A percentile compares a stretch with the other conserved stretches of the same genome.
Conservation (phyloP, 2,888 invertebrate genomes). For the Agonopterix heracliana region DNA sequence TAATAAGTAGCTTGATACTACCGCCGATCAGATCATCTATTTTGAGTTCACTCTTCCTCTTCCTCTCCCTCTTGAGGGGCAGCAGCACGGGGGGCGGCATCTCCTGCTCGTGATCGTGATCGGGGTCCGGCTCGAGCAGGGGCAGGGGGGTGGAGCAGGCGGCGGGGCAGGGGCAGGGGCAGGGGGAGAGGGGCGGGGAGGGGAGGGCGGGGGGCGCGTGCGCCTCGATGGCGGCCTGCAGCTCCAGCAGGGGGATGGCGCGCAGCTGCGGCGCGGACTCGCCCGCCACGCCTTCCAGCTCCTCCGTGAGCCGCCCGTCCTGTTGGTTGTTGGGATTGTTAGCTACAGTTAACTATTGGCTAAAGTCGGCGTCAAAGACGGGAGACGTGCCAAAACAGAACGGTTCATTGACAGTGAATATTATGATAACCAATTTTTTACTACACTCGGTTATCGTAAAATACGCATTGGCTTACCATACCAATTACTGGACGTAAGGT, state of each 20-base stretch:
- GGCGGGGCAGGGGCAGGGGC: constrained; percentile 8
- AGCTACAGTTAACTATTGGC: too few species aligned
- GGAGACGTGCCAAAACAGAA: too few species aligned
- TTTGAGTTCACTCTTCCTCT: constrained; percentile 25
- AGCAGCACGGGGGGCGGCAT: constrained; percentile 13
- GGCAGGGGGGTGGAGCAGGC: constrained; percentile 7
- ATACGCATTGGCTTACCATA: too few species aligned
- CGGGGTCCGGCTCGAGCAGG: constrained; percentile 1
- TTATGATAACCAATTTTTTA: too few species aligned
- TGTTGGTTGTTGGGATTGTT: constrained; percentile 10
- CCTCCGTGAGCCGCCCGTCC: constrained; percentile 50
- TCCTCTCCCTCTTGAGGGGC: constrained; percentile 24
- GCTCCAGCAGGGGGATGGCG: constrained; percentile 43
- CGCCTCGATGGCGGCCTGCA: constrained; percentile 50
- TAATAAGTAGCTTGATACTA: constrained; percentile 24
- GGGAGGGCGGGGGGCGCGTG: constrained; percentile 29
- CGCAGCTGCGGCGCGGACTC: constrained; percentile 19
- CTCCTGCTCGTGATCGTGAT: constrained; percentile 13
- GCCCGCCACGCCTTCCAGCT: constrained; percentile 26
- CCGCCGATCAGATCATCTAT: constrained; percentile 22
- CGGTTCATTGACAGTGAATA: too few species aligned
- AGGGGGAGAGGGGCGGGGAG: constrained; percentile 16
- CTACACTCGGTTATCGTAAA: too few species aligned
- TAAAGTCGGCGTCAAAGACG: too few species aligned
- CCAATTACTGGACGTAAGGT: too few species aligned